A percentile compares a stretch with the other conserved stretches of the same genome.
Conservation (phyloP, 2,888 invertebrate genomes). For the Hydroisotoma schaefferi region DNA sequence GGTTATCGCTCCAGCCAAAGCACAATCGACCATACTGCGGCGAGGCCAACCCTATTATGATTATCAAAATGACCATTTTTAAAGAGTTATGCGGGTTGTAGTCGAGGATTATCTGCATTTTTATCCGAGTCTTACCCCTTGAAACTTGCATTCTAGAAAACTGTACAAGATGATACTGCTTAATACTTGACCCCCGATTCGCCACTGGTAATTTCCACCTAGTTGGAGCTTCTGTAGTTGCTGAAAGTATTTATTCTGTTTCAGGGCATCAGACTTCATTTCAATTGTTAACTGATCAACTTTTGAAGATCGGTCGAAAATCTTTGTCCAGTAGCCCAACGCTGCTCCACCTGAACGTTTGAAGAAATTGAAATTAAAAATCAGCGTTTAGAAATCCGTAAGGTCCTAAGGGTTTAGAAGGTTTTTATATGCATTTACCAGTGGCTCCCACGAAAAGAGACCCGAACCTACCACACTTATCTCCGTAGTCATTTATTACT, state of each 20-base stretch:
- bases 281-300: conserved; percentile 8
- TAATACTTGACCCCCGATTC: conserved; percentile 22
- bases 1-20: conserved; percentile 22
- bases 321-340: conserved; percentile 4
- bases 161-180: conserved; percentile 16
- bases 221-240: not conserved
- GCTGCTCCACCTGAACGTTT: conserved; percentile 4
- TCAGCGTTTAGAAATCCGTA: no score
- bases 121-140: conserved; percentile 8
- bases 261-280: conserved; percentile 2
- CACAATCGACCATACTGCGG: conserved; percentile 20
- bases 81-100: not conserved
- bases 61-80: not conserved
- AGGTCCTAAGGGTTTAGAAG: no score
- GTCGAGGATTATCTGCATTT: not conserved
- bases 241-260: not conserved
- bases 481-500: no score
- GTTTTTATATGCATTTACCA: conserved; percentile 9
- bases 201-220: conserved; percentile 5
- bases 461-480: conserved; percentile 17
- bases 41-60: conserved; percentile 21
- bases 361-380: no score
- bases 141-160: conserved; percentile 25
- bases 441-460: conserved; percentile 22
- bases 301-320: not conserved